Evolutionary conservation across 2,797 vertebrate species (phyloP), one percentile per base, ranked within the genome.

Genomic region (Gila robusta): DNA sequence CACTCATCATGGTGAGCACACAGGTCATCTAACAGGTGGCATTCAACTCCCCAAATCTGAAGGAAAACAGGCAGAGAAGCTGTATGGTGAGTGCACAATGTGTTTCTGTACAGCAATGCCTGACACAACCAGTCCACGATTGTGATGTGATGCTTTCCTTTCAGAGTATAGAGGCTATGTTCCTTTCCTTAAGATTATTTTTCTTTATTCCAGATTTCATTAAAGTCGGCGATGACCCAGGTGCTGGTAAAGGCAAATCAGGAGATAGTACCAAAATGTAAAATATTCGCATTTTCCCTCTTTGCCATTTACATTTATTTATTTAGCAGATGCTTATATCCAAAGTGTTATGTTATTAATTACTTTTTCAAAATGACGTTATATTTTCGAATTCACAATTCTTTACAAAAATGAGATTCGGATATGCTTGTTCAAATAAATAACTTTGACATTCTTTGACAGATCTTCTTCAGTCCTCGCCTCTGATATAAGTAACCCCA

Each of bases 1-100:
- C 89, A 98, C 98, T 44, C 98, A 99, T 91, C 97, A 99, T 0
- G 98, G 98, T 52, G 98, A 99, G 93, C 95, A 93, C 91, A 99
- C 96, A 0, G 98, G 98, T 5, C 89, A 91, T 21, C 94, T 99
- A 92, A 96, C 91, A 5, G 98, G 98, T 0, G 96, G 96, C 90
- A 97, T 99, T 88, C 97, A 97, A 89, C 91, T 99, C 62, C 96
- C 95, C 81, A 98, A 97, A 2, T 96, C 97, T 1, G 96, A 97
- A 87, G 96, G 97, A 77, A 99, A 98, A 83, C 96, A 95, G 92
- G 96, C 97, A 6, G 98, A 99, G 93, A 98, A 98, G 87, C 91
- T 99, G 37, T 99, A 99, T 0, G 98, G 98, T 99, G 93, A 96
- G 96, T 44, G 26, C 66, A 87, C 19, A 5, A 2, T 35, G 16